A percentile compares a stretch with the other conserved stretches of the same genome.
Conservation (phyloP, 2,888 invertebrate genomes). For the Drosophila birchii region DNA sequence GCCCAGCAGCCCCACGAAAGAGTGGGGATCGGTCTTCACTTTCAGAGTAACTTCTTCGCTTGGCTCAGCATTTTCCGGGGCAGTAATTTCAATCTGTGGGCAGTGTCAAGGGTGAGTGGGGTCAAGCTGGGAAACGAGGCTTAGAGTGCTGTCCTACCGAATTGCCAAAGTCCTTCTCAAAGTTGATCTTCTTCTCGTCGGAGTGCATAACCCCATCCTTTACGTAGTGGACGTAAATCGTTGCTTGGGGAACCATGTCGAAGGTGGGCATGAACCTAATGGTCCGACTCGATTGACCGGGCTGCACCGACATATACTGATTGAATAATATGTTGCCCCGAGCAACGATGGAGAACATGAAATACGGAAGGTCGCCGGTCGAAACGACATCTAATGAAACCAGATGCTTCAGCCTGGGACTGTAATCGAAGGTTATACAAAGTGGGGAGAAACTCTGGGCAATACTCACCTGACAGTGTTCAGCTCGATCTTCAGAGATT, state of each 20-base stretch:
- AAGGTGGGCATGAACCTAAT: constrained; percentile 90
- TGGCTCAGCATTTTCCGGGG: constrained; percentile 89
- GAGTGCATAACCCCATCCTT: constrained; percentile 91
- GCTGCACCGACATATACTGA: constrained; percentile 88
- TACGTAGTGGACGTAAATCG: constrained; percentile 92
- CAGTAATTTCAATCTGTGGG: constrained; percentile 88
- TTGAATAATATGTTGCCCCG: constrained; percentile 94
- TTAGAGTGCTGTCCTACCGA: constrained; percentile 86
- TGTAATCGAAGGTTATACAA: constrained; percentile 62
- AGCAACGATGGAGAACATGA: constrained; percentile 92
- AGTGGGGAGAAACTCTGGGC: too few species aligned
- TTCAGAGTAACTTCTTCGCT: constrained; percentile 91
- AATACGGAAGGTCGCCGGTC: constrained; percentile 89
- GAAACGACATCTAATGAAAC: constrained; percentile 91
- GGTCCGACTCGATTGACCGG: constrained; percentile 85
- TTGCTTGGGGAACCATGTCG: constrained; percentile 93
- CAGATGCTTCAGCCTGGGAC: constrained; percentile 88
- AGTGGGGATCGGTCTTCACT: constrained; percentile 92
- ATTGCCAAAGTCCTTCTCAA: constrained; percentile 92
- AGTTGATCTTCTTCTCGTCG: constrained; percentile 92
- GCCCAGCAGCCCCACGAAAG: constrained; percentile 94
- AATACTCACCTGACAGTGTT: constrained; percentile 65
- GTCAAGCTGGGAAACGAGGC: too few species aligned
- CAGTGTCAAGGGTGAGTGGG: background rate
- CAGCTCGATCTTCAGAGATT: constrained; percentile 55